These are phyloP conservation scores for Busseola fusca DNA, from an alignment of 2,888 invertebrate genomes.

Conservation along the genomic window DNA sequence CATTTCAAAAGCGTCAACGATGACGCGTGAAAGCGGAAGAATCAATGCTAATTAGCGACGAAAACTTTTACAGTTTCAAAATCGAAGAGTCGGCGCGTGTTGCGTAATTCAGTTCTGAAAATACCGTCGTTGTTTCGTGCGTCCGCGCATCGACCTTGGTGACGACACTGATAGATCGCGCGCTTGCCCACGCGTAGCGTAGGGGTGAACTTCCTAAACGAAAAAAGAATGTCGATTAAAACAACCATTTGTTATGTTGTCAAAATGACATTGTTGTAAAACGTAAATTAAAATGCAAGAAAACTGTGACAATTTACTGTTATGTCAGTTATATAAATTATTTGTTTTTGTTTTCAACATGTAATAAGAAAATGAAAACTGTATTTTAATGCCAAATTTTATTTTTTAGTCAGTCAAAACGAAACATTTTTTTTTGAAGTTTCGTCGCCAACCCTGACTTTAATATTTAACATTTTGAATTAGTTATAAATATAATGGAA, in stretches of 20 bases:
- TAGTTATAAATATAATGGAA: conserved; percentile 41
- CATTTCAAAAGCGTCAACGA: conserved; percentile 58
- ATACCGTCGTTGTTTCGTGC: conserved; percentile 71
- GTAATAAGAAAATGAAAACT: neutral
- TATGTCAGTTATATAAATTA: conserved; percentile 20
- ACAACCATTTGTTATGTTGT: conserved; percentile 57
- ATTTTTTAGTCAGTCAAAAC: neutral
- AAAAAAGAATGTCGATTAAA: conserved; percentile 52
- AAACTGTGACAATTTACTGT: conserved; percentile 11
- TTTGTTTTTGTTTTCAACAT: conserved; percentile 7
- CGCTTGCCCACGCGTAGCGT: conserved; percentile 57
- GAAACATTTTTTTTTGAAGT: neutral
- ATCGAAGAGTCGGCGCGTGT: conserved; percentile 61
- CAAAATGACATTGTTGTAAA: conserved; percentile 53
- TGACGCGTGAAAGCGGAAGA: conserved; percentile 68
- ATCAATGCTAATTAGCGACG: conserved; percentile 70
- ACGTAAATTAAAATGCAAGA: conserved; percentile 33
- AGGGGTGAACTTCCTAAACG: conserved; percentile 49
- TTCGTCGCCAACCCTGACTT: conserved; percentile 29
- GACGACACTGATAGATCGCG: conserved; percentile 80
- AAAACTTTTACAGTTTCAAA: conserved; percentile 59
- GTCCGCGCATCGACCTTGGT: conserved; percentile 78
- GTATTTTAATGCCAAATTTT: conserved; percentile 10
- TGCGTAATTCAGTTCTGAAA: conserved; percentile 75
- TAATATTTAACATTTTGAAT: conserved; percentile 39